Base-by-base conservation (phyloP, 2,113 vertebrate species). In the Porphyrio hochstetteri region DNA sequence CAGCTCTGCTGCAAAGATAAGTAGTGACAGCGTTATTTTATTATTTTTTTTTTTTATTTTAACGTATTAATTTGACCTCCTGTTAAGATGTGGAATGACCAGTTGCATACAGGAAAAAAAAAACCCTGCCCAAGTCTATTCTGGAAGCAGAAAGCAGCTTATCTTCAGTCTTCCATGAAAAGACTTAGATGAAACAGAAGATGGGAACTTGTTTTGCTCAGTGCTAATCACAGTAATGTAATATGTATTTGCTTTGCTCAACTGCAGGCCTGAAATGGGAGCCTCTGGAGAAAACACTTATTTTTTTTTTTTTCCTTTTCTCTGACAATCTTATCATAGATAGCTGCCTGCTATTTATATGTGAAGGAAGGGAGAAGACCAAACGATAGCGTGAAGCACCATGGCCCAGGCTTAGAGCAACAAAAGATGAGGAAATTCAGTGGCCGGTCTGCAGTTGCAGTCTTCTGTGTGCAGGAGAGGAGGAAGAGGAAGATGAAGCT, bases 221-320 rank as follows among this genome's bases (percentile, higher is more conserved):
- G 55, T 82, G 76, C 44, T 82, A 84, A 88, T 96, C 91, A 92
- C 80, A 89, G 74, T 92, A 92, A 93, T 77, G 76, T 80, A 96
- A 77, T 91, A 95, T 52, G 55, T 83, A 71, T 92, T 96, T 95
- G 85, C 63, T 96, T 97, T 95, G 93, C 95, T 92, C 86, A 95
- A 28, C 93, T 92, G 86, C 48, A 74, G 79, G n/a, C 61, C 60
- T 84, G 72, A 95, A 94, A 75, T 68, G 40, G 78, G 53, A 96
- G 31, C 46, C 63, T 95, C 52, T 63, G 64, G 67, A 63, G 55
- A 82, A 77, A 96, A 65, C 12, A 3, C n/a, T n/a, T n/a, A n/a
- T n/a, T n/a, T n/a, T 13, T 38, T 46, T 19, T 56, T 64, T 42
- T 72, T 65, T 27, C 20, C n/a, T 46, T 69, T 20, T 20, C 28